A percentile compares a stretch with the other conserved stretches of the same genome.
Conservation (phyloP, 2,797 vertebrate genomes). For the Crax fasciolata region DNA sequence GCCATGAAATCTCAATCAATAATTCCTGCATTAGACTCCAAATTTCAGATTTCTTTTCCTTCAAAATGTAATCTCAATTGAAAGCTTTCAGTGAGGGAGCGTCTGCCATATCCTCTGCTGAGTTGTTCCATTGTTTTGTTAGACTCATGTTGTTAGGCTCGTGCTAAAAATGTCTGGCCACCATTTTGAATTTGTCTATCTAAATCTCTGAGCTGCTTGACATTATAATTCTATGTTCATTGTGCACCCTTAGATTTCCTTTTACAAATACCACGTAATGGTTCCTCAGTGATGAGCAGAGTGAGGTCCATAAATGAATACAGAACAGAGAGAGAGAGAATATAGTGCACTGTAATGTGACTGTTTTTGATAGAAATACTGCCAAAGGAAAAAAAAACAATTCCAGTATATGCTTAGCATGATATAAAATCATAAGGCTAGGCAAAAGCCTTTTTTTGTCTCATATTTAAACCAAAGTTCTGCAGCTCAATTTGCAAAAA, state of each 20-base stretch:
- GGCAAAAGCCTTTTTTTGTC: background rate
- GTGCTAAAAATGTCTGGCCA: background rate
- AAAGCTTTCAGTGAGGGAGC: background rate
- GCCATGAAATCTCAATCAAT: background rate
- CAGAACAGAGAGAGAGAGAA: background rate
- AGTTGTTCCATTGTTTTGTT: background rate
- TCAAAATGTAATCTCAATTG: background rate
- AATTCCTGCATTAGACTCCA: background rate
- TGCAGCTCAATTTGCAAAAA: background rate
- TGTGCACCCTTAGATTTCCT: background rate
- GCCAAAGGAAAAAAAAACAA: background rate
- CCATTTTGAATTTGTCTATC: background rate
- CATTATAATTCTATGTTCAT: background rate
- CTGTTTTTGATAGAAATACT: background rate
- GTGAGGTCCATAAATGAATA: background rate
- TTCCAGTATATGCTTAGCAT: background rate
- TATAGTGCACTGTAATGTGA: background rate
- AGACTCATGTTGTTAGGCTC: background rate
- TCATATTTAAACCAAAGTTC: background rate
- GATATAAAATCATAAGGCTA: background rate
- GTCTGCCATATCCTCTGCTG: background rate
- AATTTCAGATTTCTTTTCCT: background rate
- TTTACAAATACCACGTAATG: background rate
- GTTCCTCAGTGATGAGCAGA: background rate
- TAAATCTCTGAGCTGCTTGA: background rate